These are phyloP conservation scores for Podargus strigoides DNA, from an alignment of 2,797 vertebrate species.

Conservation along the genomic window DNA sequence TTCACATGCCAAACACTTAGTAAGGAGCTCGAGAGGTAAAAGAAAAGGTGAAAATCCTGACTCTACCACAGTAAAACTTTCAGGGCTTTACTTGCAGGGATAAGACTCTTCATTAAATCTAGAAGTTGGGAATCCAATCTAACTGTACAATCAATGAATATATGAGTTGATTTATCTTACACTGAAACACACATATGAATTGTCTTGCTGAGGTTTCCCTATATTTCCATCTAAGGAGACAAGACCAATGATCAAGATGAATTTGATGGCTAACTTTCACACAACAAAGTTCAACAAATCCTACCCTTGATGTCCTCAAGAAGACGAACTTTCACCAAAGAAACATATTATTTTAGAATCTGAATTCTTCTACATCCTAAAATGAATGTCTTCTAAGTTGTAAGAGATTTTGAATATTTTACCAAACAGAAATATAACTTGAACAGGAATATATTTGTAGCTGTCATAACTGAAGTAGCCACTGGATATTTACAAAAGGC, in stretches of 20 bases:
- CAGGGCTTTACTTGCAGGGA: neutral
- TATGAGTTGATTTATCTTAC: neutral
- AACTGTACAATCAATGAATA: neutral
- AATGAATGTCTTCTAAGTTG: neutral
- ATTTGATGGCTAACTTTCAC: neutral
- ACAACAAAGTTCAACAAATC: neutral
- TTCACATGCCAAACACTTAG: neutral
- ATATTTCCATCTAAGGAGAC: neutral
- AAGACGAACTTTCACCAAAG: neutral
- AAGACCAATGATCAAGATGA: neutral
- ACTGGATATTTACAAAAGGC: neutral
- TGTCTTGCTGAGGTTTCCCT: neutral
- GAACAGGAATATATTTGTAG: neutral
- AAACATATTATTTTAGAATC: neutral
- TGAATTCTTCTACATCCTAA: neutral
- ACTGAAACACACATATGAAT: neutral
- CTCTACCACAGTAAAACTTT: neutral
- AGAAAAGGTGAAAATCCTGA: neutral
- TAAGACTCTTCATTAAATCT: neutral
- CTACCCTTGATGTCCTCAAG: neutral
- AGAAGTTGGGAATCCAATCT: neutral
- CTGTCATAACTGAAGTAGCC: neutral
- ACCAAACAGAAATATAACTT: neutral
- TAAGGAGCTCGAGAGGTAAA: neutral
- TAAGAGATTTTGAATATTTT: neutral